A percentile compares a stretch with the other conserved stretches of the same genome.
phyloP scores from a whole-genome alignment of 2,113 vertebrate genomes.

The Dasypus novemcinctus region DNA sequence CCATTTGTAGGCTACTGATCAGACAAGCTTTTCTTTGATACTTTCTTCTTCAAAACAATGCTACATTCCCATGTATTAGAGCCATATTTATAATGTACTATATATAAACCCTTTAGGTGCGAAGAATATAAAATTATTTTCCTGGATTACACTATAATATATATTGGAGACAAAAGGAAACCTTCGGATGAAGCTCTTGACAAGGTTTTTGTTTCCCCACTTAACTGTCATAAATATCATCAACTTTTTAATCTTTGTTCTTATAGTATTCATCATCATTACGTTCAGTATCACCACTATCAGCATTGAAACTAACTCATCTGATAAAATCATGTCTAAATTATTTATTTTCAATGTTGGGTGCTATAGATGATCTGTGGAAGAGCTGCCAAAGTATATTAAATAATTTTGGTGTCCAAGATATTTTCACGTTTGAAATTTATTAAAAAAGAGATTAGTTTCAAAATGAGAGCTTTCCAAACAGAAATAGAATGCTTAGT shows the following conservation, averaged over 20 bases:
- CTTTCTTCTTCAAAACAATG: not conserved
- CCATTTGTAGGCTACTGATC: not conserved
- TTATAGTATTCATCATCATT: not conserved
- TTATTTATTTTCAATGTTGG: not conserved
- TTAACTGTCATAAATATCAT: not conserved
- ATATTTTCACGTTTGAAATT: not conserved
- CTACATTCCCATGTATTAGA: not conserved
- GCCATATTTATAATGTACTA: not conserved
- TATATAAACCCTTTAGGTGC: not conserved
- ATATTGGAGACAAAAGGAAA: not conserved
- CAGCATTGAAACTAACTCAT: no score
- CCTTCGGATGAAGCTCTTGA: not conserved
- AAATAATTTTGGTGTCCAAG: not conserved
- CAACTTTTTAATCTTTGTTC: not conserved
- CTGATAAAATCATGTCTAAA: no score
- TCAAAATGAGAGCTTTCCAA: not conserved
- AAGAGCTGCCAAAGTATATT: not conserved
- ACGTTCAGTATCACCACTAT: not conserved
- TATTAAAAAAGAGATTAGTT: not conserved
- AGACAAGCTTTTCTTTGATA: not conserved
- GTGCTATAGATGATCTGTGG: no score
- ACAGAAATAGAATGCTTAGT: not conserved
- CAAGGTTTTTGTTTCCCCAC: not conserved
- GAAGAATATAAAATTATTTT: not conserved
- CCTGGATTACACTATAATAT: not conserved